Base-by-base conservation (phyloP, 1,140 invertebrate genomes). In the Hormaphis cornu region DNA sequence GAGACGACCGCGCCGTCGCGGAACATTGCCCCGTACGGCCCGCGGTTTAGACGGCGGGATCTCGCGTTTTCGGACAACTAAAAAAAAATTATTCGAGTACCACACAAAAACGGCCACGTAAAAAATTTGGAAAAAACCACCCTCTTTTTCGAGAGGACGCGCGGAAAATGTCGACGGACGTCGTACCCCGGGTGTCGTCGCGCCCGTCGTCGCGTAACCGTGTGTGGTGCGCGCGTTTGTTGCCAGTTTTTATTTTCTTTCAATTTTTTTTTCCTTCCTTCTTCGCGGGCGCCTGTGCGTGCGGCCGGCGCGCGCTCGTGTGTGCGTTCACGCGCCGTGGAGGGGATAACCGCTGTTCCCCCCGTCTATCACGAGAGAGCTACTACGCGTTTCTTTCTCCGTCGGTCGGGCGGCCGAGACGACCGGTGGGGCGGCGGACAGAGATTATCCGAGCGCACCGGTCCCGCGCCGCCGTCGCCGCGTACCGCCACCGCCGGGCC, bases 371-470 rank as follows among this genome's bases (percentile, higher is more conserved):
- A n/a, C n/a, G n/a, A n/a, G n/a, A n/a, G n/a, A n/a, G 14, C 14
- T 40, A 40, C 37, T 14, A 40, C 37, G 7, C 7, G 37, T 7
- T 40, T 8, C 37, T 14, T 40, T 8, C 37, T 40, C 7, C 37
- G 37, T 40, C 35, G 20, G 35, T 22, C 9, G 35, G 28, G 18
- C 0, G 26, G 18, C 2, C 35, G 9, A 1, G 0, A 6, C 5
- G 50, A 26, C 4, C 6, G 10, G 18, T 4, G 1, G 52, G 28
- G 52, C 16, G 28, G 28, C 10, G n/a, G 26, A 4, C 9, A 2
- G 30, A 37, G 53, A 56, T 56, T 56, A n/a, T 56, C 37, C 18
- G 53, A 56, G 26, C n/a, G 30, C 30, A 54, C 30, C n/a, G n/a
- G 14, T 14, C 52, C 18, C 30, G 9, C 18, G 9, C 12, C 1